A percentile compares a stretch with the other conserved stretches of the same genome.
These are phyloP conservation scores for Mesoclemmys tuberculata DNA, from an alignment of 2,113 vertebrate species.

Conservation along the genomic window DNA sequence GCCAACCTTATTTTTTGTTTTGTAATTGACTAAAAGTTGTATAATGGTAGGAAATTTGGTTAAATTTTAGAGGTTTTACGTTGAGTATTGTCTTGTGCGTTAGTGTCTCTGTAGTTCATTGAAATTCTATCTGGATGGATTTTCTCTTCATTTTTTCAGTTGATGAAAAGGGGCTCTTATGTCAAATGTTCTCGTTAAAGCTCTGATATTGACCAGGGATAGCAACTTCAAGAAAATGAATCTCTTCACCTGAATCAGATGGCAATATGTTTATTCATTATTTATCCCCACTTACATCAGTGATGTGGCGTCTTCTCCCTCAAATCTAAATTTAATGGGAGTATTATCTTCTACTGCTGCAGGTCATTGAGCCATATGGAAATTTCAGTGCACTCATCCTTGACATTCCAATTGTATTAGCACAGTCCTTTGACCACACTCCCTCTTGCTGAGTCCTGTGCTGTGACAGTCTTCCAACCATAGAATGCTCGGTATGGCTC, in stretches of 20 bases:
- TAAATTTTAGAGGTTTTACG: not conserved
- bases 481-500: not conserved
- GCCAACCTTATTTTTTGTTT: not conserved
- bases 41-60: not conserved
- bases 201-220: not conserved
- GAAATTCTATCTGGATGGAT: not conserved
- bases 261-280: too few species aligned
- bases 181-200: not conserved
- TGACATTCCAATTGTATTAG: not conserved
- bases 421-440: not conserved
- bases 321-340: not conserved
- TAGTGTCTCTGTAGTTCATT: not conserved
- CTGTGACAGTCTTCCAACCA: not conserved
- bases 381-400: not conserved
- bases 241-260: too few species aligned
- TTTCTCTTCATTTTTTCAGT: not conserved
- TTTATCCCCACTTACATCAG: not conserved
- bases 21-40: not conserved
- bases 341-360: not conserved
- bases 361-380: not conserved
- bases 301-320: not conserved
- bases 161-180: not conserved
- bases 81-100: fast-evolving
- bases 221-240: too few species aligned
- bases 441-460: not conserved